These are phyloP conservation scores for Glossophaga mutica DNA, from an alignment of 2,797 vertebrate species.

Conservation along the genomic window DNA sequence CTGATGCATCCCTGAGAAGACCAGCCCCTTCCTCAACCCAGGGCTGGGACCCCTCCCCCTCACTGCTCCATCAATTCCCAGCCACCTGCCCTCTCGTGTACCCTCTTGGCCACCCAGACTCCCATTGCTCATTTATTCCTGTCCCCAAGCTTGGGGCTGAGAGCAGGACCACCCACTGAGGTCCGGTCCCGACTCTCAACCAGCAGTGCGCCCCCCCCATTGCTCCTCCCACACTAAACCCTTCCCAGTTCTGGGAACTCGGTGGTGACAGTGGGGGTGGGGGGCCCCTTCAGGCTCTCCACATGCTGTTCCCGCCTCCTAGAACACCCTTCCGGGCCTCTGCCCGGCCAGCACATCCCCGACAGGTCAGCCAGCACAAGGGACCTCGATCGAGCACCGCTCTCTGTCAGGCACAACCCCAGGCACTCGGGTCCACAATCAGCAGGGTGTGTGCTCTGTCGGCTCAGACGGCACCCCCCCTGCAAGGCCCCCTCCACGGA, in stretches of 20 bases:
- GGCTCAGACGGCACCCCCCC: not conserved
- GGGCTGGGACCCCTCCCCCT: not conserved
- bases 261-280: too few relatives aligned
- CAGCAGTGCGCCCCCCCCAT: too few relatives aligned
- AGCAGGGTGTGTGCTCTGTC: not conserved
- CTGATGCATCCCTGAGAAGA: not conserved
- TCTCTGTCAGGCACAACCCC: not conserved
- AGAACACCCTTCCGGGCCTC: not conserved
- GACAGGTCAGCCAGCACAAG: accelerated
- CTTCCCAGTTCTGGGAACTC: not conserved
- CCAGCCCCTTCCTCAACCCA: not conserved
- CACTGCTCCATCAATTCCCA: not conserved
- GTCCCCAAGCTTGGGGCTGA: not conserved
- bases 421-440: not conserved
- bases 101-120: not conserved
- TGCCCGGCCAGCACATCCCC: not conserved
- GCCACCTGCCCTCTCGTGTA: not conserved
- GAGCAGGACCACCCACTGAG: not conserved
- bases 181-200: not conserved
- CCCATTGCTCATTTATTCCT: not conserved
- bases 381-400: not conserved
- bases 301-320: not conserved
- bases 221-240: not conserved
- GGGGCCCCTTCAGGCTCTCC: not conserved
- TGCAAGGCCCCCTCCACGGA: not conserved